Conservation (phyloP, 1,140 invertebrate genomes). For the Thrips palmi region DNA sequence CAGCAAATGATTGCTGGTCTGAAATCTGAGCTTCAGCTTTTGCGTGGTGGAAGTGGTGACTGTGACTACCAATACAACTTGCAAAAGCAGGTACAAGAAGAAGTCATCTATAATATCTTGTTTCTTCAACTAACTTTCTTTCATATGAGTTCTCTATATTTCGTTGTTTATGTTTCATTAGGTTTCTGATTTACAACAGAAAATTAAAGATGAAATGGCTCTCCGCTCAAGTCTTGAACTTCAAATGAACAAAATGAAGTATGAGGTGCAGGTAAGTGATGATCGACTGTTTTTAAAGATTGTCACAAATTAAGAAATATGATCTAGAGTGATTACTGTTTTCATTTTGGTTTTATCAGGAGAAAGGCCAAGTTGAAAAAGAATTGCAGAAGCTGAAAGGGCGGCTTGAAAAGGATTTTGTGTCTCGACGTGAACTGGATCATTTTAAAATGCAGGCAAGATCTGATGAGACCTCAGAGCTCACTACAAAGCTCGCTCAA, state of each 20-base stretch:
- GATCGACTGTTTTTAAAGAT: slow-evolving; percentile 3
- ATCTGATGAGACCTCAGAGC: slow-evolving; percentile 12
- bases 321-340: neutral
- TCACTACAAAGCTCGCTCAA: slow-evolving; percentile 14
- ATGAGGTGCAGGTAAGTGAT: slow-evolving; percentile 14
- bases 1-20: too few relatives aligned
- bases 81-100: too few relatives aligned
- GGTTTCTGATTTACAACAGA: slow-evolving; percentile 13
- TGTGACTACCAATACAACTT: too few relatives aligned
- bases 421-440: slow-evolving; percentile 15
- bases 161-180: slow-evolving; percentile 1
- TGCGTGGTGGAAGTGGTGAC: too few relatives aligned
- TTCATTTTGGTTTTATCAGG: slow-evolving; percentile 13
- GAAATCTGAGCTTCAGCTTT: too few relatives aligned
- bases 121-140: neutral
- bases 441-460: slow-evolving; percentile 13
- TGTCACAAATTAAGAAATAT: slow-evolving; percentile 4
- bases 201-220: slow-evolving; percentile 13
- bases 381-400: slow-evolving; percentile 13
- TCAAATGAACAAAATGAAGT: slow-evolving; percentile 14
- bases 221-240: slow-evolving; percentile 12
- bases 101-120: neutral
- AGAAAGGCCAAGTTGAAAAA: slow-evolving; percentile 13
- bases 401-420: slow-evolving; percentile 15
- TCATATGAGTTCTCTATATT: neutral